A percentile compares a stretch with the other conserved stretches of the same genome.
Evolutionary conservation across 2,888 invertebrate species (phyloP).

Genomic region (Eristalis arbustorum): DNA sequence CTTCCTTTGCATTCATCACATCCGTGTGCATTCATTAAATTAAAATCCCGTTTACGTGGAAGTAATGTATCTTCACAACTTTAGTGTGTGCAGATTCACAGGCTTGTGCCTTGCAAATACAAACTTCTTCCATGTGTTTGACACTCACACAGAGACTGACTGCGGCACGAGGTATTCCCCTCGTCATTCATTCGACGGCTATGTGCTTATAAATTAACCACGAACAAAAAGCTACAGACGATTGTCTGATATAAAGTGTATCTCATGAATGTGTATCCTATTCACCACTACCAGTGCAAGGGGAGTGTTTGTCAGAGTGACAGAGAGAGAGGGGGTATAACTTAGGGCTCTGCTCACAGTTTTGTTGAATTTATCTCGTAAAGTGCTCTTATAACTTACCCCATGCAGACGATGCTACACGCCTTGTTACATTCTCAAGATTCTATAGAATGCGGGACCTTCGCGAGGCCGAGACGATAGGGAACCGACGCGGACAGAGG

Average conservation of each 20-base stretch:
- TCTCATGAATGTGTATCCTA: neutral
- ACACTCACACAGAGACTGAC: neutral
- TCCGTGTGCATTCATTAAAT: slow-evolving; percentile 63
- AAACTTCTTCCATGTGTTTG: neutral
- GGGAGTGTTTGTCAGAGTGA: neutral
- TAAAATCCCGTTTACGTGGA: slow-evolving; percentile 49
- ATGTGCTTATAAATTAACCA: slow-evolving; percentile 66
- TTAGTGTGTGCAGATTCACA: slow-evolving; percentile 40
- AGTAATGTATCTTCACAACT: slow-evolving; percentile 18
- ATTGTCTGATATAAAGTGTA: slow-evolving; percentile 43
- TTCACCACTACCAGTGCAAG: neutral
- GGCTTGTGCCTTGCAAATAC: slow-evolving; percentile 9
- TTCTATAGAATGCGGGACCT: neutral
- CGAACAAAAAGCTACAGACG: slow-evolving; percentile 47
- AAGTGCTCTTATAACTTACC: slow-evolving; percentile 66
- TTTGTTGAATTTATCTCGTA: slow-evolving; percentile 64
- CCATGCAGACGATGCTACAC: slow-evolving; percentile 49
- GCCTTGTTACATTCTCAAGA: slow-evolving; percentile 60
- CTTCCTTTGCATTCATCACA: slow-evolving; percentile 46
- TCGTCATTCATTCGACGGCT: neutral
- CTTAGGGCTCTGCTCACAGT: slow-evolving; percentile 8
- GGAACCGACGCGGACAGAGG: neutral
- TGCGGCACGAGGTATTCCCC: neutral
- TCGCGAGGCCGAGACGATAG: neutral
- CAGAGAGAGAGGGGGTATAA: neutral